Evolutionary conservation across 2,797 vertebrate species (phyloP), one percentile per base, ranked within the genome.

Genomic region (Trachurus trachurus): DNA sequence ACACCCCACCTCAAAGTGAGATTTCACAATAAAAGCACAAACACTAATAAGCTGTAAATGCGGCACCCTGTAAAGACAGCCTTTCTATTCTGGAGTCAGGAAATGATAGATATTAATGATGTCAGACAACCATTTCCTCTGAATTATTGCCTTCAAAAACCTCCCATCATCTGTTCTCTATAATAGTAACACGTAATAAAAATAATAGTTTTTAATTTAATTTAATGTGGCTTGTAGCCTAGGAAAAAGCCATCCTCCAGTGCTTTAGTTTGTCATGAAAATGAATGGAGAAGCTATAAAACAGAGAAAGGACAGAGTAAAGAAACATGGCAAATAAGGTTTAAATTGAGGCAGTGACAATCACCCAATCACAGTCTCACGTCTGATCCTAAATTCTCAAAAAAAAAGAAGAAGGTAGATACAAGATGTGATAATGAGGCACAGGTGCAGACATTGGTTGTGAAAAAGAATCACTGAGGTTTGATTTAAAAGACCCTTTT

Each of bases 11-110:
- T 74, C 58, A 82, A 57, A 80, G 63, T 75, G 19, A 72, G 67
- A 78, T 60, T 52, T 19, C 57, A 62, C 16, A 12, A 9, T 61
- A 11, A 78, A 78, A 62, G 57, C 56, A 79, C 16, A 78, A 65
- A 53, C 56, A 79, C 16, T 37, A 61, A 47, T 77, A 63, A 77
- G 40, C 70, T 60, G 12, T 7, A 66, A 66, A 65, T 29, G 37
- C 40, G 29, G 10, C 13, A 9, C 49, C 53, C 26, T 60, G 5
- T 21, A 65, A 70, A 47, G 21, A 31, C 7, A 44, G 1, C 22
- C 60, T 45, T 61, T 77, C 22, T 50, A 59, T 68, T 70, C 77
- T 66, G 9, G 26, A 58, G 62, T 50, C 3, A 71, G 19, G 52
- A 57, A 67, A 67, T 60, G 21, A 77, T 63, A 66, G 9, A 1